phyloP scores from a whole-genome alignment of 2,888 invertebrate genomes.

The Epinotia nisella region DNA sequence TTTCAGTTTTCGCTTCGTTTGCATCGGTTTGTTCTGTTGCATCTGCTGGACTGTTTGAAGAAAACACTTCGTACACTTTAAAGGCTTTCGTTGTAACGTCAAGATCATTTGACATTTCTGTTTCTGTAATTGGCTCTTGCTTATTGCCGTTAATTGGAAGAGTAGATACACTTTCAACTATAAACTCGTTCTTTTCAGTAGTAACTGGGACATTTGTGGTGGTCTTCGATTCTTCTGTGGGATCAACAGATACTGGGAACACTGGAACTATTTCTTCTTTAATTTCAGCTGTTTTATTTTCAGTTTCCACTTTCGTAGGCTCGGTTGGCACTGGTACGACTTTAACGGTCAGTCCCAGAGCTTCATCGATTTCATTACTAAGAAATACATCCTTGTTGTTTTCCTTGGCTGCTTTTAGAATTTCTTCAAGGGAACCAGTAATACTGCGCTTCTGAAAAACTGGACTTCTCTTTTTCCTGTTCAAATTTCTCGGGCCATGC shows the following conservation, averaged over 20 bases:
- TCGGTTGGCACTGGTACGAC: conserved; percentile 57
- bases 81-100: conserved; percentile 72
- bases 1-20: conserved; percentile 55
- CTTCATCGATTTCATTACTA: conserved; percentile 80
- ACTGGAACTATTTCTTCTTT: conserved; percentile 66
- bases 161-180: conserved; percentile 75
- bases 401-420: conserved; percentile 68
- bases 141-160: conserved; percentile 63
- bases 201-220: conserved; percentile 50
- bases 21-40: conserved; percentile 53
- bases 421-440: conserved; percentile 72
- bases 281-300: conserved; percentile 52
- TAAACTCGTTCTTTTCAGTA: conserved; percentile 58
- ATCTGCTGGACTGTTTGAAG: conserved; percentile 58
- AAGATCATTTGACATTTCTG: conserved; percentile 60
- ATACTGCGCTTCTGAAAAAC: conserved; percentile 63
- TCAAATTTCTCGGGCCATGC: conserved; percentile 85
- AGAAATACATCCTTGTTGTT: conserved; percentile 75
- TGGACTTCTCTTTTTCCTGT: conserved; percentile 60
- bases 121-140: conserved; percentile 59
- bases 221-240: conserved; percentile 51
- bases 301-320: conserved; percentile 49
- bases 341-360: conserved; percentile 59
- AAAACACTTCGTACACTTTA: conserved; percentile 74
- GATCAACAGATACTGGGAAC: conserved; percentile 61